These are phyloP conservation scores for Trinorchestia longiramus DNA, from an alignment of 1,140 invertebrate genomes.

Conservation along the genomic window DNA sequence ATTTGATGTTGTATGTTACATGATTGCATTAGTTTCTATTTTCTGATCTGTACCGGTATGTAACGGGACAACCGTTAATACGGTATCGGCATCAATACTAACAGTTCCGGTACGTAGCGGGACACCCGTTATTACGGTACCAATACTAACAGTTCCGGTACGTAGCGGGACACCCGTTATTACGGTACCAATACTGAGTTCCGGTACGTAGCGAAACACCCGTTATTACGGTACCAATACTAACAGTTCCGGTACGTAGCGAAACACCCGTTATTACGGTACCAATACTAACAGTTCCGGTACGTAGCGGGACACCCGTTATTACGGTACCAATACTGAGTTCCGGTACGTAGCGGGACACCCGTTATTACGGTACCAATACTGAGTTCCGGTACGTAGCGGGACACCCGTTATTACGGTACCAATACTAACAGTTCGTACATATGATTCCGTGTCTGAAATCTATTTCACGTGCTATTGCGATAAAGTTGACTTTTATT, in stretches of 20 bases:
- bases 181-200: not conserved
- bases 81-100: not conserved
- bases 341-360: not conserved
- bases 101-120: too few relatives aligned
- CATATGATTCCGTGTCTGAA: constrained; percentile 37
- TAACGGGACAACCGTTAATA: too few relatives aligned
- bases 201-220: not conserved
- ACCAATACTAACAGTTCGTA: not conserved
- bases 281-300: not conserved
- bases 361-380: not conserved
- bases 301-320: not conserved
- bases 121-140: not conserved
- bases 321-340: not conserved
- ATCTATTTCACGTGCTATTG: constrained; percentile 53
- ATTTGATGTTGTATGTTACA: not conserved
- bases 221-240: not conserved
- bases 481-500: constrained; percentile 53
- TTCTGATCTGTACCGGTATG: too few relatives aligned
- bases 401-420: too few relatives aligned
- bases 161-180: not conserved
- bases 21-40: too few relatives aligned
- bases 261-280: not conserved
- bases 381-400: not conserved
- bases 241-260: not conserved
- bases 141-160: not conserved